Conservation (phyloP, 2,797 vertebrate species). For the Mus minutoides region DNA sequence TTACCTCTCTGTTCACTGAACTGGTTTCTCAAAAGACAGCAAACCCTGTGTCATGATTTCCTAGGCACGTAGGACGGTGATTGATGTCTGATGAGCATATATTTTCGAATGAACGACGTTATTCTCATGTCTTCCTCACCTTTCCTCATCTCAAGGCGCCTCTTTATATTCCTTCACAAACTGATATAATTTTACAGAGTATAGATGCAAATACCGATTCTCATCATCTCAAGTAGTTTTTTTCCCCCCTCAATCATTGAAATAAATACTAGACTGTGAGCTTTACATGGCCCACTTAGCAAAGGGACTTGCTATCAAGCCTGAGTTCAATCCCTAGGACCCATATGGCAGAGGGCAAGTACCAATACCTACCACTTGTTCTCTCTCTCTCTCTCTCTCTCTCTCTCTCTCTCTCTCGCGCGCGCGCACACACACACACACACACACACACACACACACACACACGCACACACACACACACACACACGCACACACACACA, state of each 20-base stretch:
- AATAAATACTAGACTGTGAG: constrained; percentile 6
- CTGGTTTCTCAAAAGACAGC: not conserved
- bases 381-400: not conserved
- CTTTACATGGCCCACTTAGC: not conserved
- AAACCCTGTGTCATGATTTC: not conserved
- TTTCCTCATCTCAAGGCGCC: not conserved
- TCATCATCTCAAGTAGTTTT: constrained; percentile 12
- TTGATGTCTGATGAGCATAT: not conserved
- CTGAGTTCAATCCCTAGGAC: not conserved
- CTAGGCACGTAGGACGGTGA: not conserved
- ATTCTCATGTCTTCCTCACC: not conserved
- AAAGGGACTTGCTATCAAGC: not conserved
- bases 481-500: not conserved
- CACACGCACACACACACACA: not conserved
- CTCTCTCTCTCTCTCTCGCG: not conserved
- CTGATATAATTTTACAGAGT: not conserved
- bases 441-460: too few species aligned
- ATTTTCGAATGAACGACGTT: constrained; percentile 28
- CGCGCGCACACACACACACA: too few species aligned
- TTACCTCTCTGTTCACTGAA: not conserved
- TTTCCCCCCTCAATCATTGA: not conserved
- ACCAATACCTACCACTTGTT: not conserved
- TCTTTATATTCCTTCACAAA: not conserved
- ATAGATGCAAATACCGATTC: not conserved
- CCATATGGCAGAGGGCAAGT: not conserved